Base-by-base conservation (phyloP, 2,797 vertebrate genomes). In the Urocyon cinereoargenteus region DNA sequence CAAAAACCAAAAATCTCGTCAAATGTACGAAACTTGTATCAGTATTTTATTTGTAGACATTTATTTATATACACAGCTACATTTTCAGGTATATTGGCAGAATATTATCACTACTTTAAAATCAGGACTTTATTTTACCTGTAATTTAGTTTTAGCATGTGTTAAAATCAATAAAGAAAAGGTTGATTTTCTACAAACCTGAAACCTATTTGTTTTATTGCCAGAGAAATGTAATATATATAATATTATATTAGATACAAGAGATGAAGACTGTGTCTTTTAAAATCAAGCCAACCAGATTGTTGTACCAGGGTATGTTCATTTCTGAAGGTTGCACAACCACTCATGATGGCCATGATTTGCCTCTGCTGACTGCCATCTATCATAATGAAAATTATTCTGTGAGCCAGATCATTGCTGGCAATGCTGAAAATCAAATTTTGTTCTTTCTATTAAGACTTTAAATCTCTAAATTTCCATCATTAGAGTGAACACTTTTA, bases 71-170 rank as follows among this genome's bases (percentile, higher is more conserved):
- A 7, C 5, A 53, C 28, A 86, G 15, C 24, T 18, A 2, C 24
- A 62, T 61, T 19, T 28, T 82, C 18, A 51, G 62, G 34, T 90
- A 1, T 36, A 31, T 26, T 0, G 6, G 64, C 9, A 78, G 26
- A 84, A 0, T 53, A 51, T 6, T 93, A 49, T 28, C 36, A n/a
- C 14, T 73, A 57, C 15, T 91, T 93, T 61, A 72, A 86, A 85
- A 77, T n/a, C 45, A 79, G 21, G 19, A 28, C 24, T 96, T 73
- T 59, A 5, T 31, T 59, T 90, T 90, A 21, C 28, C 34, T 92
- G 28, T 64, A 75, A 91, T 77, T 87, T 49, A 72, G n/a, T 86
- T 96, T 81, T 94, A 51, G 8, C 28, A 66, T 73, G 8, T 73
- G 88, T 86, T 64, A 68, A 96, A 96, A 89, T 22, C 51, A 21